Conservation (phyloP, 2,888 invertebrate genomes). For the Epistrophe grossulariae region DNA sequence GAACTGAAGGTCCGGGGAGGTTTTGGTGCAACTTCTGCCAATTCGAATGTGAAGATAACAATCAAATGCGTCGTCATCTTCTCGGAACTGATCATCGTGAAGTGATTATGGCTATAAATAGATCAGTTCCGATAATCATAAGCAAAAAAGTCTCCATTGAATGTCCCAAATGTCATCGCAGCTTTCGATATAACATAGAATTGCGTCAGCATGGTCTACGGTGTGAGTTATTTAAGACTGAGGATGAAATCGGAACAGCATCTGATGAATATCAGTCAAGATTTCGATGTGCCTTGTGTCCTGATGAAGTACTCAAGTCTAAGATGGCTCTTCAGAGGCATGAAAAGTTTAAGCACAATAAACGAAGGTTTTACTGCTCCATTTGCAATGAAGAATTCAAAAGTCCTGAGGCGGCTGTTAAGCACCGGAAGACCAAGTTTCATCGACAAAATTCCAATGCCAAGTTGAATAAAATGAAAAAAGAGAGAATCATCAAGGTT, state of each 20-base stretch:
- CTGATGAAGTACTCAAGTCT: constrained; percentile 85
- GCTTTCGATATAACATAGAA: constrained; percentile 91
- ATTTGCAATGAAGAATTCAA: constrained; percentile 88
- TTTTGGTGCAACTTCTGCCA: constrained; percentile 91
- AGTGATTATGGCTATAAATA: constrained; percentile 90
- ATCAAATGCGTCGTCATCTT: constrained; percentile 89
- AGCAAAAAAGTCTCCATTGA: constrained; percentile 87
- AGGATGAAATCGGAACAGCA: constrained; percentile 84
- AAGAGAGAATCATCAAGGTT: constrained; percentile 86
- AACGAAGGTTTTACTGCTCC: constrained; percentile 87
- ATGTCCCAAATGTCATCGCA: constrained; percentile 88
- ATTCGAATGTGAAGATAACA: constrained; percentile 87
- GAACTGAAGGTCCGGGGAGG: constrained; percentile 85
- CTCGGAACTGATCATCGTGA: constrained; percentile 88
- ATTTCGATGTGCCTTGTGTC: constrained; percentile 87
- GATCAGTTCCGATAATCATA: constrained; percentile 92
- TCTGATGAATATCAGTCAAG: constrained; percentile 88
- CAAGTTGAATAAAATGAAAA: constrained; percentile 83
- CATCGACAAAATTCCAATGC: constrained; percentile 87
- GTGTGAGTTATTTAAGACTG: constrained; percentile 82
- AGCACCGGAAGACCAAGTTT: constrained; percentile 87
- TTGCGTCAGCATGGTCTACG: constrained; percentile 87
- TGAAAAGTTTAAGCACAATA: constrained; percentile 86
- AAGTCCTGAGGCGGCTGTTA: constrained; percentile 86
- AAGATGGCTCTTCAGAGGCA: constrained; percentile 88